Base-by-base conservation (phyloP, 2,888 invertebrate species). In the Dicyrtoma fusca region DNA sequence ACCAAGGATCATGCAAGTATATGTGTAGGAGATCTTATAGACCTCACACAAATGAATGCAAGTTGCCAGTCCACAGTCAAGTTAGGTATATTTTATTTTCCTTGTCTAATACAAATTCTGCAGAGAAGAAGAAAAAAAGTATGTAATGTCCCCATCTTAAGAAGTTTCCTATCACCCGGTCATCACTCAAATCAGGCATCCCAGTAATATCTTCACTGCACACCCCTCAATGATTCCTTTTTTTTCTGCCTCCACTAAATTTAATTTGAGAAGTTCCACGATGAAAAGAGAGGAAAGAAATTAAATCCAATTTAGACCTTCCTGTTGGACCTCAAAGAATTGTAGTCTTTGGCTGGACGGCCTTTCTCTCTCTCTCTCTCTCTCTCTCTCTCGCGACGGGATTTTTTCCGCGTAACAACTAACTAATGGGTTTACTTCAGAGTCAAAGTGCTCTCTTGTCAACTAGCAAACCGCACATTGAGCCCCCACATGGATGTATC, bases 291-390 rank as follows among this genome's bases (percentile, higher is more conserved):
- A 73, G 71, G 71, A 71, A 75, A 75, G 75, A 75, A 75, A 75
- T 73, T 75, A 75, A 75, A 75, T 75, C 73, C 75, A 75, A 75
- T 75, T 75, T 73, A 70, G 71, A 42, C 64, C 69, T 75, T 75
- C 75, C 75, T 75, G 73, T 75, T 64, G 49, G 70, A 62, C 69
- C 69, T 73, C 69, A 73, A 73, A 73, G 73, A 73, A 69, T 73
- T 47, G 34, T 34, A 34, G 34, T 5, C 34, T 34, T 34, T 34
- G 34, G 34, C 34, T 34, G 34, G 34, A 34, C 34, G 34, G 34
- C 64, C 14, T 23, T 51, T n/a, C 19, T 57, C 65, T 47, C 17
- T 49, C 17, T 26, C 44, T 68, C 25, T 42, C 23, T 42, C 69
- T 34, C 62, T 17, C 57, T 68, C 55, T 34, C 42, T 55, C 42